Base-by-base conservation (phyloP, 2,113 vertebrate species). In the Mystacornis crossleyi region DNA sequence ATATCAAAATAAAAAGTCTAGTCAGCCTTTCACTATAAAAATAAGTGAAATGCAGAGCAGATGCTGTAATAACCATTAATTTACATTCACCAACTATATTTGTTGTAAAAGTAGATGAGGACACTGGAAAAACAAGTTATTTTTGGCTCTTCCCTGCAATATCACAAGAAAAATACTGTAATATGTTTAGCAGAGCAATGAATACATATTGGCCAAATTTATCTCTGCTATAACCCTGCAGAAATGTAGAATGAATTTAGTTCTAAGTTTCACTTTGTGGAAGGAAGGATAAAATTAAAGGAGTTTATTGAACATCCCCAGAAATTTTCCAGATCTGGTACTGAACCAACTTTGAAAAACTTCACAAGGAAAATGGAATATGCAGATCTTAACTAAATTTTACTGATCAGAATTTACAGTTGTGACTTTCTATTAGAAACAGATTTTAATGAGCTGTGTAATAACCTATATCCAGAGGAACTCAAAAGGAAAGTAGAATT, bases 61-160 rank as follows among this genome's bases (percentile, higher is more conserved):
- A 95, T 96, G 95, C 66, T 97, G 91, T 97, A 96, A 94, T 97
- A 97, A 94, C 92, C 86, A 93, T 96, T 95, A 95, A 95, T 97
- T 95, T 95, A 89, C 42, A 94, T 97, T 96, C 91, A 87, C 70
- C 87, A 93, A 70, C 88, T 81, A 91, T 90, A 88, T 90, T 95
- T 96, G 94, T 94, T 97, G 77, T 90, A 89, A 86, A 97, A 95
- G 84, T 66, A 93, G 82, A 95, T 87, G 79, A 97, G 94, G 85
- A 93, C 65, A 87, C 75, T 96, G 90, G 70, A 96, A 96, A 97
- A 97, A 84, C 94, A 93, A 95, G 89, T 90, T 97, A 81, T 95
- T 96, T 95, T 94, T 89, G 75, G 86, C 40, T 93, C 48, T 89
- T 88, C 75, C 51, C n/a, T 67, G 74, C 69, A 86, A 42, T 55